Evolutionary conservation across 2,797 vertebrate genomes (phyloP).

Genomic region (Enteromius mattozi): DNA sequence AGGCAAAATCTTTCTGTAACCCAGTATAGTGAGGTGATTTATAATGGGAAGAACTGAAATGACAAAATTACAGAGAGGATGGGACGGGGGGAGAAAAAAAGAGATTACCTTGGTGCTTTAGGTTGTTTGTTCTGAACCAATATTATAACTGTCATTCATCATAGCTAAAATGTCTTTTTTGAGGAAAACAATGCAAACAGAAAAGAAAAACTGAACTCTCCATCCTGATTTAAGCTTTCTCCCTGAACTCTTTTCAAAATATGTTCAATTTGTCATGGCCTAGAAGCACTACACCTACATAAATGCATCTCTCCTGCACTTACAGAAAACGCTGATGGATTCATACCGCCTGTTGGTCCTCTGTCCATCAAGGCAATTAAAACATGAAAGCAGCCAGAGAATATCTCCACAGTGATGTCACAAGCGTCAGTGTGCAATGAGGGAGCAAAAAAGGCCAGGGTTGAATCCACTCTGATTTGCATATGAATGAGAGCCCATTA

Average conservation of each 20-base stretch:
- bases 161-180: constrained; percentile 26
- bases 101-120: constrained; percentile 46
- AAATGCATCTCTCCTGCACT: constrained; percentile 37
- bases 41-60: constrained; percentile 54
- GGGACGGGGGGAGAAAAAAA: constrained; percentile 33
- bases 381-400: constrained; percentile 53
- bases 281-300: constrained; percentile 39
- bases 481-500: constrained; percentile 64
- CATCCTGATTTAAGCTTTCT: not conserved
- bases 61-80: constrained; percentile 53
- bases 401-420: constrained; percentile 51
- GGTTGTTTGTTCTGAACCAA: constrained; percentile 39
- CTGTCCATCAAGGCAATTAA: constrained; percentile 48
- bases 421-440: constrained; percentile 47
- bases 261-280: constrained; percentile 37
- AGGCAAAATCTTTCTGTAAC: constrained; percentile 53
- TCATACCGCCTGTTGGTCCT: constrained; percentile 32
- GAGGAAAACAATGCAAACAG: constrained; percentile 20
- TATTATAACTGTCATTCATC: constrained; percentile 23
- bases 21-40: constrained; percentile 49
- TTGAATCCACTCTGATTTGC: constrained; percentile 58
- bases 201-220: constrained; percentile 21
- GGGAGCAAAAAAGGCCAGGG: constrained; percentile 53
- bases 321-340: constrained; percentile 46
- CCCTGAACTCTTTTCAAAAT: constrained; percentile 36